Evolutionary conservation across 2,888 invertebrate species (phyloP), one percentile per base, ranked within the genome.

Genomic region (Aphodius sticticus): DNA sequence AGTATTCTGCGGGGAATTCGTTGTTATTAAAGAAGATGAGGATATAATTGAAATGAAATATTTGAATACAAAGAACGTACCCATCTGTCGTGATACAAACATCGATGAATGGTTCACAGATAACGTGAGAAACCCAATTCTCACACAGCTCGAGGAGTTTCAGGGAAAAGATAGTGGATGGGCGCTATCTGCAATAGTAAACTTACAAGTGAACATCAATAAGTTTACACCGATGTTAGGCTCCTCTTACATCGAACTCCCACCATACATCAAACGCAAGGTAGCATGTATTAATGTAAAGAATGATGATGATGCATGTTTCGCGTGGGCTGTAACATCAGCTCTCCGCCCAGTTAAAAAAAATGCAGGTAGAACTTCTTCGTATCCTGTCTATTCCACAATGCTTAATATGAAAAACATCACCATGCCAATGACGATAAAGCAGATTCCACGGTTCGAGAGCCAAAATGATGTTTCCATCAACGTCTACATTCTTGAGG

Each of bases 391-490:
- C 16, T 70, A 70, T 16, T 70, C 12, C 5, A 16, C 5, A 70
- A 9, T 70, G n/a, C 16, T 70, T 16, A 70, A 70, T 70, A 70
- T 70, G 70, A 70, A 6, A 16, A 70, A 70, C 9, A 70, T 70
- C n/a, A 70, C 70, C 5, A 70, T 70, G 70, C n/a, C n/a, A n/a
- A n/a, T n/a, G n/a, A n/a, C 80, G 6, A 75, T 81, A n/a, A 81
- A 81, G 69, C 80, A 81, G 37, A 79, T 81, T 12, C 77, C 82
- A 6, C 77, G 78, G 6, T 81, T 82, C 78, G 81, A 82, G 69
- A 6, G 16, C 3, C 77, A 77, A 26, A 82, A 81, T 36, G 80
- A 82, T 69, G 77, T 81, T 16, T n/a, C n/a, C n/a, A n/a, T n/a
- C n/a, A n/a, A 26, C 26, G 26, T 26, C 26, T 26, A 26, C 26